Evolutionary conservation across 2,888 invertebrate species (phyloP), one percentile per base, ranked within the genome.

Genomic region (Eupithecia subfuscata): DNA sequence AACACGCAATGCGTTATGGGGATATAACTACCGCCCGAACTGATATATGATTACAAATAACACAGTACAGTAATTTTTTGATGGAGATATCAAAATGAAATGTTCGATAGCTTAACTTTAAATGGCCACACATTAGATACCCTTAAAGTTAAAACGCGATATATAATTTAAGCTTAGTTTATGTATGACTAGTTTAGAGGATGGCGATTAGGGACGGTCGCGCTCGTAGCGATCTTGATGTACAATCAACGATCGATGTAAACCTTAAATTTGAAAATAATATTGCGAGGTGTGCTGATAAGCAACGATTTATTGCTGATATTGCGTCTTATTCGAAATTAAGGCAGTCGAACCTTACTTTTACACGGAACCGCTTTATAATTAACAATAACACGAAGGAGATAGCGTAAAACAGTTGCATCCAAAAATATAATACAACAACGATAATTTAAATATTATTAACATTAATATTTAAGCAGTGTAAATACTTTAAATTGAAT

Each of bases 121-220:
- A 82, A 82, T 86, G 84, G 85, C 85, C 89, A 89, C 87, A 89
- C 86, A 79, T 88, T 86, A 83, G 76, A 83, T 75, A 82, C 71
- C 87, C 86, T 89, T 89, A 89, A 79, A 85, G 85, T 76, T 63
- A 75, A 71, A 86, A 90, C 82, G 89, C 86, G 86, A 89, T 90
- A 89, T 84, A 83, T 89, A 88, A 79, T 83, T 74, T 77, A 90
- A 91, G 91, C 91, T 93, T 94, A 92, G 83, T 86, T 84, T 84
- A 86, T 80, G 83, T 92, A 91, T 90, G 89, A 94, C 94, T 95
- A 95, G 94, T 95, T 94, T 95, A 95, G 95, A 95, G 94, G 95
- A 95, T 95, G 95, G 94, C 94, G 93, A 91, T 91, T 88, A 90
- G 95, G 30, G 95, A 95, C 95, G 95, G 95, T 93, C 93, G 93